A percentile compares a stretch with the other conserved stretches of the same genome.
Evolutionary conservation across 2,113 vertebrate species (phyloP).

Genomic region (Catharus minimus): DNA sequence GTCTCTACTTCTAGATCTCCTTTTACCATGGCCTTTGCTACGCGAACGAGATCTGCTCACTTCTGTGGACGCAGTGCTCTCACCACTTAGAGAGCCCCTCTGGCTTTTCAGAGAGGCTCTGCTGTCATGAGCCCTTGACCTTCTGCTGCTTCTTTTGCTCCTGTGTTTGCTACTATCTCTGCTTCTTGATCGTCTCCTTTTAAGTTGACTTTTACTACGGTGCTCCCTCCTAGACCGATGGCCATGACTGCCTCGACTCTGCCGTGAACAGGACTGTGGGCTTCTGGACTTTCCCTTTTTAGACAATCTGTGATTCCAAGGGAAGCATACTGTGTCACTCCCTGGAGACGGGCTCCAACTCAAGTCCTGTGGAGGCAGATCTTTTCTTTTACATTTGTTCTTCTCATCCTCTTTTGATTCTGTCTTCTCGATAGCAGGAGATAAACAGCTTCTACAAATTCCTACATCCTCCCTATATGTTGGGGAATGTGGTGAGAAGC

Average conservation of each 20-base stretch:
- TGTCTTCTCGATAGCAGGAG: conserved; percentile 3
- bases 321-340: conserved; percentile 54
- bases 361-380: conserved; percentile 2
- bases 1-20: conserved; percentile 75
- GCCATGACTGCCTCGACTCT: conserved; percentile 49
- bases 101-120: conserved; percentile 74
- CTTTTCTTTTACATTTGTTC: conserved; percentile 17
- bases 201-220: conserved; percentile 57
- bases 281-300: conserved; percentile 62
- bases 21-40: conserved; percentile 72
- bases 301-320: conserved; percentile 36
- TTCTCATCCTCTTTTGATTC: conserved; percentile 52
- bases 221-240: conserved; percentile 62
- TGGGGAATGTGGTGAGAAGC: conserved; percentile 65
- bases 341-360: conserved; percentile 47
- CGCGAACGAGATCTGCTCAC: conserved; percentile 72
- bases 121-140: conserved; percentile 69
- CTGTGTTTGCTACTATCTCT: conserved; percentile 72
- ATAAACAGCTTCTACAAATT: conserved; percentile 43
- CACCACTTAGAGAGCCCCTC: conserved; percentile 68
- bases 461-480: not conserved
- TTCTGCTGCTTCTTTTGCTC: conserved; percentile 68
- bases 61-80: conserved; percentile 69
- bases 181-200: conserved; percentile 71
- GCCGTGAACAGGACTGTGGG: conserved; percentile 62